Evolutionary conservation across 2,888 invertebrate genomes (phyloP), one percentile per base, ranked within the genome.

Genomic region (Stenchaetothrips biformis): DNA sequence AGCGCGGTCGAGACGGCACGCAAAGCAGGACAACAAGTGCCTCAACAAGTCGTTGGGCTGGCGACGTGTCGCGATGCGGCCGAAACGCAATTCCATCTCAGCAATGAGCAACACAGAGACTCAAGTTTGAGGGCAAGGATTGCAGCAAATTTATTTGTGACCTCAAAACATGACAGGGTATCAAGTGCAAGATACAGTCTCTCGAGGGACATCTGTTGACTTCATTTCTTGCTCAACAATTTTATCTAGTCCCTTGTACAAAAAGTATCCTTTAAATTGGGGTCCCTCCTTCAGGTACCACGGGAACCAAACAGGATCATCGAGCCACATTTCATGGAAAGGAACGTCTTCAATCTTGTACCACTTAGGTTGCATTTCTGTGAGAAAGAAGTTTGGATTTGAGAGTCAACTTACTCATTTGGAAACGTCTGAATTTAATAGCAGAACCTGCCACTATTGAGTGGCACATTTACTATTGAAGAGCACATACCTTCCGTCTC

Each of bases 281-380:
- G 88, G 87, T 82, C 88, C 88, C 13, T 89, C 89, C 82, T 88
- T 87, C 7, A 93, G 85, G 87, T 93, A 88, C 21, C 89, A 87
- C 0, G 92, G 92, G 83, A 92, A 90, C 94, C 94, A 94, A 59
- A 88, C 83, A 80, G 84, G 86, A 84, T 92, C 92, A 86, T 94
- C 94, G 7, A 89, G 89, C 93, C 93, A 94, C 94, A 94, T 94
- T 77, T 81, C 59, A 62, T 90, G 85, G 84, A 88, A 93, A 0
- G 94, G 94, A 82, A 93, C 87, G n/a, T 89, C 84, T 27, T 89
- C 86, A 18, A 88, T 83, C 9, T 88, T 83, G 84, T 89, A 94
- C 94, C 94, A 94, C 85, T 90, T 88, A 0, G 93, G 94, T 47
- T 84, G 83, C 93, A 94, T 94, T 87, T 94, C 94, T 89, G 86